phyloP scores from a whole-genome alignment of 2,797 vertebrate species.

The Okamejei kenojei region DNA sequence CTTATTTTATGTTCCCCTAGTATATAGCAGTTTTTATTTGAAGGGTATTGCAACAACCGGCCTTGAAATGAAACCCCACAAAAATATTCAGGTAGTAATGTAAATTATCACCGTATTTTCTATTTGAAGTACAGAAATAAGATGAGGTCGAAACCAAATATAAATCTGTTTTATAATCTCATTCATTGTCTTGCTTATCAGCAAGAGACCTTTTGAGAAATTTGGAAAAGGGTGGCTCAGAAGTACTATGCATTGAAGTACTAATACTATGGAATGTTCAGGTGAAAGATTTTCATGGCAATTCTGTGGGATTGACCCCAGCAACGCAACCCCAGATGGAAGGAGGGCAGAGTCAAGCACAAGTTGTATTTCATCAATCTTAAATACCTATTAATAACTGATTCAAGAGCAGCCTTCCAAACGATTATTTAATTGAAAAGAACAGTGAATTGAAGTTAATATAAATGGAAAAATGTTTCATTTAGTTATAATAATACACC shows the following conservation, averaged over 20 bases:
- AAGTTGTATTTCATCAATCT: neutral
- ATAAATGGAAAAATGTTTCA: neutral
- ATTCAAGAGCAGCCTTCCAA: neutral
- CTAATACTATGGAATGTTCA: neutral
- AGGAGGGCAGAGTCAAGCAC: neutral
- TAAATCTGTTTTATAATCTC: neutral
- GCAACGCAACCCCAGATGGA: neutral
- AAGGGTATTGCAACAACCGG: neutral
- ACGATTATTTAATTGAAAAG: constrained; percentile 15
- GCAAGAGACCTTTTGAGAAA: too few relatives aligned
- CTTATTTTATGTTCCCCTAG: too few relatives aligned
- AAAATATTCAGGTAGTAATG: neutral
- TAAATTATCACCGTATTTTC: neutral
- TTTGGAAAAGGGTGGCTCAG: neutral
- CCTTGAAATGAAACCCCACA: neutral
- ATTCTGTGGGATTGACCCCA: neutral
- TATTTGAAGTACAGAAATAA: neutral
- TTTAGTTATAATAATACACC: neutral
- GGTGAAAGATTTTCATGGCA: neutral
- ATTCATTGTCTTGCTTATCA: neutral
- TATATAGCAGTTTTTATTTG: neutral
- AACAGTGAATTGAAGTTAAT: too few relatives aligned
- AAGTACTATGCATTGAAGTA: neutral
- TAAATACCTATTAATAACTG: constrained; percentile 8
- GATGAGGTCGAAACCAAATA: neutral